Evolutionary conservation across 2,888 invertebrate species (phyloP).

Genomic region (Nephrotoma appendiculata): DNA sequence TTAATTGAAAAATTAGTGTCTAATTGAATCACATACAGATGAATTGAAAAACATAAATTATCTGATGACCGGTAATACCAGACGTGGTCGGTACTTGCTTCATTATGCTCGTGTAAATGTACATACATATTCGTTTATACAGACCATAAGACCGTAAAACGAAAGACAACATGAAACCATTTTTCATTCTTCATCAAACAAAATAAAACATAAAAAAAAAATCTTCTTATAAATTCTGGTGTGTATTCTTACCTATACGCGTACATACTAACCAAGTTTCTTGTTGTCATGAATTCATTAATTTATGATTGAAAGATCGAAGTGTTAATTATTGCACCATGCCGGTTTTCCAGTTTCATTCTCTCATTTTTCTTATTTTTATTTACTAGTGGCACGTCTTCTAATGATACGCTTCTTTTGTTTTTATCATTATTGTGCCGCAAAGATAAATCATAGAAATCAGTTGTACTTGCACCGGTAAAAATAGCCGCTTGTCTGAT

Average conservation of each 20-base stretch:
- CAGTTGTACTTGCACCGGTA: neutral
- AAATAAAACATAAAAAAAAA: neutral
- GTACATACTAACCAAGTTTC: neutral
- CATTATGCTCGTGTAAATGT: neutral
- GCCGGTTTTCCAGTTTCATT: neutral
- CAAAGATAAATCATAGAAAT: neutral
- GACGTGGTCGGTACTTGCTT: neutral
- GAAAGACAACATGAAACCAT: neutral
- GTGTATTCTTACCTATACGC: neutral
- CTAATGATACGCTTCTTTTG: neutral
- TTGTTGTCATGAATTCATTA: neutral
- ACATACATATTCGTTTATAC: neutral
- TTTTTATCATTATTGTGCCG: neutral
- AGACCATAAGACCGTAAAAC: neutral
- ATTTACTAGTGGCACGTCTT: neutral
- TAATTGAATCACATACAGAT: neutral
- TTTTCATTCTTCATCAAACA: neutral
- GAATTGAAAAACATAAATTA: neutral
- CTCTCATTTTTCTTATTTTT: neutral
- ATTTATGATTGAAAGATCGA: neutral
- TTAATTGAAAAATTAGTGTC: neutral
- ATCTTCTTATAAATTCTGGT: neutral
- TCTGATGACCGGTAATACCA: neutral
- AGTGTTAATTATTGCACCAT: neutral
- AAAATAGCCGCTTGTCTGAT: neutral